Conservation (phyloP, 2,113 vertebrate species). For the Amblyopsis rosae region DNA sequence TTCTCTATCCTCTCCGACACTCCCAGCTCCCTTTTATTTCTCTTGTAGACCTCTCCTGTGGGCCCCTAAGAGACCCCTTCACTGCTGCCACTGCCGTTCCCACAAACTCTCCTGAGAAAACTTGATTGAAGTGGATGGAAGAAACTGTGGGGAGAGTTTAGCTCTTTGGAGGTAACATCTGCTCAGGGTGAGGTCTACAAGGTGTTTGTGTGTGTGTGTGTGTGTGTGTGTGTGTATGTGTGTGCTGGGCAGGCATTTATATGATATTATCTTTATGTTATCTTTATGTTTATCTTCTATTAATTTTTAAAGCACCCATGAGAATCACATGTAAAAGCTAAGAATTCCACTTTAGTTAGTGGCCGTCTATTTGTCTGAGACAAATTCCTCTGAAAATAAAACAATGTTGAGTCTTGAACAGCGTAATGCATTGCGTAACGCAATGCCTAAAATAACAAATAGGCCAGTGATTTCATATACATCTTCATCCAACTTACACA, state of each 20-base stretch:
- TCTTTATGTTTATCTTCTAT: no score
- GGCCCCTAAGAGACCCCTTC: constrained; percentile 62
- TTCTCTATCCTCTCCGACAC: constrained; percentile 53
- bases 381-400: no score
- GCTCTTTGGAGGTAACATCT: constrained; percentile 34
- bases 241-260: no score
- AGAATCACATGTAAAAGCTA: constrained; percentile 4
- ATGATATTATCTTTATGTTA: no score
- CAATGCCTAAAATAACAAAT: constrained; percentile 47
- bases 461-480: constrained; percentile 28
- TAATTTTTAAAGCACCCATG: no score
- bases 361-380: no score
- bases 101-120: constrained; percentile 72
- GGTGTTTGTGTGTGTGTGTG: no score
- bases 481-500: constrained; percentile 33
- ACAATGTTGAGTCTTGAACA: not conserved
- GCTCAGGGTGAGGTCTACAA: not conserved
- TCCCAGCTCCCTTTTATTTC: constrained; percentile 45
- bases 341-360: constrained; percentile 17
- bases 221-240: no score
- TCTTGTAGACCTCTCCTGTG: constrained; percentile 61
- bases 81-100: constrained; percentile 54
- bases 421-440: constrained; percentile 23
- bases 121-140: constrained; percentile 70
- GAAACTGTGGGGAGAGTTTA: constrained; percentile 57